A percentile compares a stretch with the other conserved stretches of the same genome.
Conservation (phyloP, 2,113 vertebrate species). For the Otocyon megalotis region DNA sequence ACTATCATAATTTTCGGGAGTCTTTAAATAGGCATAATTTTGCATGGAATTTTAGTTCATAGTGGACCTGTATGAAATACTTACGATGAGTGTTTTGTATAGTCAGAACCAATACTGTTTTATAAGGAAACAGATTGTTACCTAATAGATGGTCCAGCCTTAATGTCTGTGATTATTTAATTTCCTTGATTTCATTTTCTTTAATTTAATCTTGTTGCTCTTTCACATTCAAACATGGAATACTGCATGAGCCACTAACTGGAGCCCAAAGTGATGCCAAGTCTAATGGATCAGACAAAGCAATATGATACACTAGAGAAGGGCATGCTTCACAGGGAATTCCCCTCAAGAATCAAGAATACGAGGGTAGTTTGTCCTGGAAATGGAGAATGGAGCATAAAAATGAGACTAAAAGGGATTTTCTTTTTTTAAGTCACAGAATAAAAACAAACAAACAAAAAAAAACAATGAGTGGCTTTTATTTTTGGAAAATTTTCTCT, state of each 20-base stretch:
- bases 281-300: neutral
- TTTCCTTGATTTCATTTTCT: constrained; percentile 47
- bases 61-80: neutral
- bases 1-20: neutral
- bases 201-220: constrained; percentile 29
- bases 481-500: neutral
- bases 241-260: neutral
- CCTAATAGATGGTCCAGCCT: neutral
- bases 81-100: neutral
- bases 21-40: constrained; percentile 9
- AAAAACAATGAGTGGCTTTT: neutral
- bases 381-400: neutral
- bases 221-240: constrained; percentile 24
- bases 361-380: neutral
- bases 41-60: constrained; percentile 3
- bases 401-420: neutral
- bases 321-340: neutral
- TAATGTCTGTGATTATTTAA: constrained; percentile 54
- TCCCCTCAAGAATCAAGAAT: neutral
- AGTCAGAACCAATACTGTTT: constrained; percentile 1
- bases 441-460: constrained; percentile 14
- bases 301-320: neutral
- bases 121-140: constrained; percentile 52
- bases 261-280: neutral
- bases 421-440: neutral